Conservation (phyloP, 1,140 invertebrate species). For the Cherax destructor region DNA sequence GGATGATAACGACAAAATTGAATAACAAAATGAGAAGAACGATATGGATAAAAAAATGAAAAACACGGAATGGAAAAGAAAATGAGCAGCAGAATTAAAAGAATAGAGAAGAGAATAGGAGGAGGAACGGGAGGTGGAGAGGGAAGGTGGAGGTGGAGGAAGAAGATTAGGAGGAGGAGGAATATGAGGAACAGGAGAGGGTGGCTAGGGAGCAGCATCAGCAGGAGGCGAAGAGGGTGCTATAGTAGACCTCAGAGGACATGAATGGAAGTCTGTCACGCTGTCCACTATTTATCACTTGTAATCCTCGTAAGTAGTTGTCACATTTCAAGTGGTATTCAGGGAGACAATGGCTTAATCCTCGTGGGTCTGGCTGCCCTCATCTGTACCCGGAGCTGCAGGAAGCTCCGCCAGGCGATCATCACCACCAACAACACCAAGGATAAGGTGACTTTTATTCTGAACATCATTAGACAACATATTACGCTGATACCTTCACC, state of each 20-base stretch:
- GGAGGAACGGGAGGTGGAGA: too few relatives aligned
- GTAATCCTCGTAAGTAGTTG: slow-evolving; percentile 41
- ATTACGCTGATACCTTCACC: too few relatives aligned
- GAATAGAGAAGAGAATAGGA: not conserved
- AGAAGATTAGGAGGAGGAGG: not conserved
- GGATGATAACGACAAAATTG: not conserved
- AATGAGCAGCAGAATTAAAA: not conserved
- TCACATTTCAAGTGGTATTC: slow-evolving; percentile 54
- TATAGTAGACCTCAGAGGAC: not conserved
- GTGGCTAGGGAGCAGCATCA: not conserved
- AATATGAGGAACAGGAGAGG: not conserved
- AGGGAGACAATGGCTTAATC: slow-evolving; percentile 48
- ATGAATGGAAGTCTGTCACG: not conserved
- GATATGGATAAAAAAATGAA: not conserved
- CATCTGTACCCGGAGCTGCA: not conserved
- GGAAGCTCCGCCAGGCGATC: too few relatives aligned
- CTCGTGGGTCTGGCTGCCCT: not conserved
- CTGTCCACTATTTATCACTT: slow-evolving; percentile 32
- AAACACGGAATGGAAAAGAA: not conserved
- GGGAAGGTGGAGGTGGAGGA: too few relatives aligned
- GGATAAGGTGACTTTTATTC: too few relatives aligned
- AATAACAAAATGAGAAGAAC: not conserved
- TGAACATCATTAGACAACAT: too few relatives aligned
- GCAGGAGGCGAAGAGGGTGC: not conserved
- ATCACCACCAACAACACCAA: too few relatives aligned